These are phyloP conservation scores for Scyliorhinus canicula DNA, from an alignment of 2,797 vertebrate genomes.

Conservation along the genomic window DNA sequence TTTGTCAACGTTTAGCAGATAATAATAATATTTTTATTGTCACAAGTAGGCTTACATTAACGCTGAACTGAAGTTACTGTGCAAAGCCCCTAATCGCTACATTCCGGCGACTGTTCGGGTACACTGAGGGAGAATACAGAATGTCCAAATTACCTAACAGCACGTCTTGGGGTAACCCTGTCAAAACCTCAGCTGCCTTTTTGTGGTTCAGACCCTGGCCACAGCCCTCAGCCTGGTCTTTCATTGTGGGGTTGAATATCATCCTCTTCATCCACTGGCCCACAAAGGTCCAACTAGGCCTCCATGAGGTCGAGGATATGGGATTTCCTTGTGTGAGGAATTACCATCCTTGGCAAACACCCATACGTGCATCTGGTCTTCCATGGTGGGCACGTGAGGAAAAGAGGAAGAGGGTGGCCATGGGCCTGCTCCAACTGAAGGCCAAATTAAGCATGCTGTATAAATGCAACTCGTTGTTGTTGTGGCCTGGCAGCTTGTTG, in stretches of 20 bases:
- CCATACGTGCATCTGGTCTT: not conserved
- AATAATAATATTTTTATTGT: no score
- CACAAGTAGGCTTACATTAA: no score
- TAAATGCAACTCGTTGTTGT: no score
- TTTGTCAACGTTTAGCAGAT: not conserved
- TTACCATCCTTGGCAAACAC: not conserved
- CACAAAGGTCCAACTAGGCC: not conserved
- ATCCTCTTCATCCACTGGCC: not conserved
- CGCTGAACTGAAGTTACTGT: no score
- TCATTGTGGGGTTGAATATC: not conserved
- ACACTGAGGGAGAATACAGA: no score
- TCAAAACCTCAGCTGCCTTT: not conserved
- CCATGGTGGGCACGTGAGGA: not conserved
- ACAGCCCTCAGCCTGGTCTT: not conserved
- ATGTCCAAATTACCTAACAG: no score
- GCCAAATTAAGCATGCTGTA: no score
- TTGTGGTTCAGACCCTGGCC: not conserved
- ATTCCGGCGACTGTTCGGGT: no score
- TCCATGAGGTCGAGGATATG: not conserved
- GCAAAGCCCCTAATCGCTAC: no score
- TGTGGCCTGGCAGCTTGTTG: no score
- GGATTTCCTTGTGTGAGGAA: not conserved
- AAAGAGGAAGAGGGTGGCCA: no score
- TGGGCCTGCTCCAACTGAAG: no score
- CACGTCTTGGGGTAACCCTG: not conserved